phyloP scores from a whole-genome alignment of 2,888 invertebrate species.

The Tupiocoris notatus region DNA sequence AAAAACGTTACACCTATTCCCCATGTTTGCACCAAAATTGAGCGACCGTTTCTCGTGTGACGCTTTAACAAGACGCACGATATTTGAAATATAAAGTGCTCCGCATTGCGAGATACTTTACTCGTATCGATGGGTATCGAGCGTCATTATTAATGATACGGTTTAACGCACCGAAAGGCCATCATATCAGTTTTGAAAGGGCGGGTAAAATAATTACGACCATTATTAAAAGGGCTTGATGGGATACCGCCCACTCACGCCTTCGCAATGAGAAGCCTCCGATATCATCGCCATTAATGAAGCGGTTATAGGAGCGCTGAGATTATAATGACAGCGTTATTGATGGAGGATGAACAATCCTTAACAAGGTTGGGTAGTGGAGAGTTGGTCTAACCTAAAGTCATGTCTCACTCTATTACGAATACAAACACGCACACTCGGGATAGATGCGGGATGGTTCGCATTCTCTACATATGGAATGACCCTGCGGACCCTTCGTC shows the following conservation, averaged over 20 bases:
- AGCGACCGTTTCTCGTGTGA: too few relatives aligned
- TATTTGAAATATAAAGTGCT: too few relatives aligned
- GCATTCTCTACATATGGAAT: too few relatives aligned
- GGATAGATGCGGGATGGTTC: not conserved
- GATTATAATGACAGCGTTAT: constrained; percentile 11
- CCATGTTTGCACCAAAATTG: too few relatives aligned
- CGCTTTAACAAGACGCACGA: too few relatives aligned
- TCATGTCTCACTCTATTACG: not conserved
- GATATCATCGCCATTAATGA: constrained; percentile 15
- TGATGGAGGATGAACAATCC: constrained; percentile 25
- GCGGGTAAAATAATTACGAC: constrained; percentile 16
- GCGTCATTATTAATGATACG: too few relatives aligned
- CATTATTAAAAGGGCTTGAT: not conserved
- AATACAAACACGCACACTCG: not conserved
- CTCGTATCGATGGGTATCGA: too few relatives aligned
- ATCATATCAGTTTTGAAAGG: not conserved
- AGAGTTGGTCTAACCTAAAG: too few relatives aligned
- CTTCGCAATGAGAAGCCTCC: not conserved
- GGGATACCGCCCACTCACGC: constrained; percentile 6
- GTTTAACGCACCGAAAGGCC: not conserved
- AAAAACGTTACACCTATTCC: too few relatives aligned
- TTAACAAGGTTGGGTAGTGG: constrained; percentile 17
- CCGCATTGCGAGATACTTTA: too few relatives aligned
- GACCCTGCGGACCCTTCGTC: not conserved
- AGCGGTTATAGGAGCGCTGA: not conserved